These are phyloP conservation scores for Sarcophaga peregrina DNA, from an alignment of 1,140 invertebrate genomes.

Conservation along the genomic window DNA sequence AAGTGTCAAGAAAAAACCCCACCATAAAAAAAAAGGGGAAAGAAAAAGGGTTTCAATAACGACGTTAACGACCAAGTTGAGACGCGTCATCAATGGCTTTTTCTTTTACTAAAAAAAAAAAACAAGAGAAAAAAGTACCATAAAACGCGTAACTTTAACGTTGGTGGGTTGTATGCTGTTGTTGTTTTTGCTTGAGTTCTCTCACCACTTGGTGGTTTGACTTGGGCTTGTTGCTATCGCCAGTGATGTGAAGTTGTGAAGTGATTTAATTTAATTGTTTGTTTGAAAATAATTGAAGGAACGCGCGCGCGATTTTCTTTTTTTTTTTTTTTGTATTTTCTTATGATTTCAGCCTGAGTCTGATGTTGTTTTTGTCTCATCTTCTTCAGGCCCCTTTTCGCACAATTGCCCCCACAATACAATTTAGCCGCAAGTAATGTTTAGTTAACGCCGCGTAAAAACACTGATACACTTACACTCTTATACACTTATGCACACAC, in stretches of 20 bases:
- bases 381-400: not conserved
- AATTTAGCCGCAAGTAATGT: constrained; percentile 20
- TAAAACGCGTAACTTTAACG: constrained; percentile 6
- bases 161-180: not conserved
- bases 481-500: not conserved
- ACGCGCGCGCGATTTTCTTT: not conserved
- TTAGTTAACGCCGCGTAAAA: constrained; percentile 30
- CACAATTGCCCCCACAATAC: not conserved
- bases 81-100: not conserved
- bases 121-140: not conserved
- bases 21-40: not conserved
- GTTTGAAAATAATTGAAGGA: constrained; percentile 42
- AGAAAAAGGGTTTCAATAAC: constrained; percentile 32
- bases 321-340: not conserved
- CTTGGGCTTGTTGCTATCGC: not conserved
- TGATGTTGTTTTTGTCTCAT: not conserved
- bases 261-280: constrained; percentile 42
- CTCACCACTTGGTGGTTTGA: not conserved
- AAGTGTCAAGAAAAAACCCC: not conserved
- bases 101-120: not conserved
- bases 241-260: constrained; percentile 20
- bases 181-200: not conserved
- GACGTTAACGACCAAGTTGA: not conserved
- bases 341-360: not conserved
- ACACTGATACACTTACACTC: not conserved